A percentile compares a stretch with the other conserved stretches of the same genome.
These are phyloP conservation scores for Festucalex cinctus DNA, from an alignment of 2,113 vertebrate species.

Conservation along the genomic window DNA sequence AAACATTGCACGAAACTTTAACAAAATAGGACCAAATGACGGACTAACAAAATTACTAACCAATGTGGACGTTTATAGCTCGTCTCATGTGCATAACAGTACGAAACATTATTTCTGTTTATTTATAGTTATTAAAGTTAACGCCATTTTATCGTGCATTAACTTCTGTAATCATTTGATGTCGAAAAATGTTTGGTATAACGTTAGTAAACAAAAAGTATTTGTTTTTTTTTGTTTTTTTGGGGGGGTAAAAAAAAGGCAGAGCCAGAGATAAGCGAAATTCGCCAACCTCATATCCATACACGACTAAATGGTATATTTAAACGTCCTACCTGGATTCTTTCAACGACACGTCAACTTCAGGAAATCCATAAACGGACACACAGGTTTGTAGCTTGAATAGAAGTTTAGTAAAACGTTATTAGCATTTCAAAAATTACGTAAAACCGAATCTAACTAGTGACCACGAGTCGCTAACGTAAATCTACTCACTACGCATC, in stretches of 20 bases:
- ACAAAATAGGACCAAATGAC: background rate
- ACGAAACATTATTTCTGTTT: background rate
- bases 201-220: background rate
- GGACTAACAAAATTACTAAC: background rate
- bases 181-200: background rate
- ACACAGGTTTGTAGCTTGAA: background rate
- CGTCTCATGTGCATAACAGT: background rate
- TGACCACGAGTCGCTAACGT: background rate
- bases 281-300: background rate
- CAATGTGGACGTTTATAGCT: background rate
- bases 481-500: background rate
- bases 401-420: background rate
- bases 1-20: background rate
- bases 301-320: background rate
- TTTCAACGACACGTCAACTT: conserved; percentile 25
- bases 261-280: background rate
- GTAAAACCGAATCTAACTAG: background rate
- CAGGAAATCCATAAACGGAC: conserved; percentile 54
- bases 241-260: background rate
- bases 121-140: background rate
- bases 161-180: background rate
- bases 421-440: conserved; percentile 19
- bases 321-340: conserved; percentile 43
- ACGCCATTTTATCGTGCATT: too few relatives aligned
- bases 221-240: too few relatives aligned